Conservation (phyloP, 2,797 vertebrate species). For the Sebastes wilsoni region DNA sequence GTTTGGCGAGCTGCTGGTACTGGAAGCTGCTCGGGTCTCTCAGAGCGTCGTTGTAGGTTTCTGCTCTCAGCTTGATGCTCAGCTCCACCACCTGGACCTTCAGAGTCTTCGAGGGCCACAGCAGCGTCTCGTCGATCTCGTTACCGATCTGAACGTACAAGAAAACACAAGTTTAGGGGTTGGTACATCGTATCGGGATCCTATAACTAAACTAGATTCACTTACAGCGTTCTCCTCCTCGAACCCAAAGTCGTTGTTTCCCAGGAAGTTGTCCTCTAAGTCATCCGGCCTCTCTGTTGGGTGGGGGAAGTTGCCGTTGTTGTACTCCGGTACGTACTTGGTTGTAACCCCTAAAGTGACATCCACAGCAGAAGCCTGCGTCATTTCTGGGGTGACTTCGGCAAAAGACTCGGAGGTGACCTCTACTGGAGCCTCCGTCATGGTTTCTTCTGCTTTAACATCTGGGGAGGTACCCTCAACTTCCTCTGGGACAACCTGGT, state of each 20-base stretch:
- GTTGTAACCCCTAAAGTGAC: conserved; percentile 18
- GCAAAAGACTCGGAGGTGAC: background rate
- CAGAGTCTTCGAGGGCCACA: conserved; percentile 69
- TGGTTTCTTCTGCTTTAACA: background rate
- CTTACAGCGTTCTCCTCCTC: conserved; percentile 78
- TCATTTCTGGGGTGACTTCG: conserved; percentile 47
- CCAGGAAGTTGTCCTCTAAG: conserved; percentile 42
- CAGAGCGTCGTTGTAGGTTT: conserved; percentile 85
- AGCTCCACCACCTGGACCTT: conserved; percentile 90
- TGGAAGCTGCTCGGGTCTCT: conserved; percentile 81
- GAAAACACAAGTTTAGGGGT: background rate
- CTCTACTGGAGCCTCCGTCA: background rate
- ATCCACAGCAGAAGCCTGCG: background rate
- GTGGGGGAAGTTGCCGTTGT: conserved; percentile 68
- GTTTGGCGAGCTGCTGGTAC: conserved; percentile 83
- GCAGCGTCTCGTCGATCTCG: conserved; percentile 83
- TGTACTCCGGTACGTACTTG: conserved; percentile 58
- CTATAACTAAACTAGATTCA: background rate
- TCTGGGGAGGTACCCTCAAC: background rate
- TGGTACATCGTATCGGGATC: too few relatives aligned
- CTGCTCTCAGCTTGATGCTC: conserved; percentile 85
- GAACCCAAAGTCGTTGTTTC: conserved; percentile 53
- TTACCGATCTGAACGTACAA: conserved; percentile 85
- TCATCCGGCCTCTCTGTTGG: conserved; percentile 11
- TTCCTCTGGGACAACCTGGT: background rate